These are phyloP conservation scores for Onychorhynchus coronatus DNA, from an alignment of 2,113 vertebrate genomes.

Conservation along the genomic window DNA sequence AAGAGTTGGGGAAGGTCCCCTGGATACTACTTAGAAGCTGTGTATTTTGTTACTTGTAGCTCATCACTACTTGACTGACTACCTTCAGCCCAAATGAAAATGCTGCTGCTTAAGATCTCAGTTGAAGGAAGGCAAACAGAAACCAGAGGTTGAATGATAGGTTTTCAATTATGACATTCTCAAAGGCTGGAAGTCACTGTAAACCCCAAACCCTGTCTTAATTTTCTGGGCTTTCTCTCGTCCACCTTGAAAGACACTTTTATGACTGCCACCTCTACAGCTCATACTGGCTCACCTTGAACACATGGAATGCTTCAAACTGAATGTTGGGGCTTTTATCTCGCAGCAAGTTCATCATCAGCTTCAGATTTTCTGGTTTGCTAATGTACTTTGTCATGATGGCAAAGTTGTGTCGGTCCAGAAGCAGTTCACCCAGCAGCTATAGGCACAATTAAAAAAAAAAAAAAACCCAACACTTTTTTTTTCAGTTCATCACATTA, in stretches of 20 bases:
- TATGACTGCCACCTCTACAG: neutral
- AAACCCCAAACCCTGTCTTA: neutral
- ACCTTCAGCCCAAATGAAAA: neutral
- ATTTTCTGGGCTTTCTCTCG: neutral
- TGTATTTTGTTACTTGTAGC: neutral
- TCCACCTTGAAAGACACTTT: neutral
- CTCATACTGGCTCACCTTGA: conserved; percentile 82
- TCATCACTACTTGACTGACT: neutral
- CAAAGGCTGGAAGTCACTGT: neutral
- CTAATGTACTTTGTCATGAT: conserved; percentile 98
- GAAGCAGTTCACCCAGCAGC: conserved; percentile 92
- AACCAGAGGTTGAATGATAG: neutral
- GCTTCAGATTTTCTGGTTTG: conserved; percentile 95
- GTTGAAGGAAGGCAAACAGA: neutral
- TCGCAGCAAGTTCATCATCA: conserved; percentile 97
- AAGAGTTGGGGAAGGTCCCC: neutral
- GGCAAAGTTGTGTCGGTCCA: conserved; percentile 94
- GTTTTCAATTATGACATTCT: neutral
- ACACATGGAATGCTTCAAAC: conserved; percentile 98
- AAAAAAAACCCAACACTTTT: no score
- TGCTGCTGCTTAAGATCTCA: neutral
- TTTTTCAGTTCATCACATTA: neutral
- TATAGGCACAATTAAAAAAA: conserved; percentile 28
- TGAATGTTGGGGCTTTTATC: conserved; percentile 98
- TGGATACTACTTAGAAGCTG: neutral